These are phyloP conservation scores for Rutpela maculata DNA, from an alignment of 2,888 invertebrate species.

Conservation along the genomic window DNA sequence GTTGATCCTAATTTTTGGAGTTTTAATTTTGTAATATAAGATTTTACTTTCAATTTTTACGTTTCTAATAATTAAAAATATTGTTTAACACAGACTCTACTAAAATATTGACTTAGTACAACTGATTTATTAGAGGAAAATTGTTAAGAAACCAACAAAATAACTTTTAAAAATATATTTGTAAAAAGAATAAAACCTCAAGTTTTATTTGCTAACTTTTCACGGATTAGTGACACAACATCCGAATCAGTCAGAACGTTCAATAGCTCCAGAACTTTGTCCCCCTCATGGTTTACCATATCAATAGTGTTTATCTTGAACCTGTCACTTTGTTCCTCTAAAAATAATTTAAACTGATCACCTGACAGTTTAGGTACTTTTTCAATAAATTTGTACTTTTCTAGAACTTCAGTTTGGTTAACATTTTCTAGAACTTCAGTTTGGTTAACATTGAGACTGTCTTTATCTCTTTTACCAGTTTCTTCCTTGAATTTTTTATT, in stretches of 20 bases:
- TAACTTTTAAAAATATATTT: too few relatives aligned
- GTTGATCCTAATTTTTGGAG: too few relatives aligned
- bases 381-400: slow-evolving; percentile 52
- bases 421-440: too few relatives aligned
- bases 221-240: slow-evolving; percentile 75
- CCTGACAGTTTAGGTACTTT: slow-evolving; percentile 56
- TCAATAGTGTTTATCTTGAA: slow-evolving; percentile 46
- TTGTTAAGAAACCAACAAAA: too few relatives aligned
- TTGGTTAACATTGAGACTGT: too few relatives aligned
- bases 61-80: too few relatives aligned
- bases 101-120: too few relatives aligned
- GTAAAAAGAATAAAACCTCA: not conserved
- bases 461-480: slow-evolving; percentile 22
- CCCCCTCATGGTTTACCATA: slow-evolving; percentile 2
- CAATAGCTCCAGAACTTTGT: slow-evolving; percentile 73
- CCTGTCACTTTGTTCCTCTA: slow-evolving; percentile 61
- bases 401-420: slow-evolving; percentile 34
- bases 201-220: slow-evolving; percentile 62
- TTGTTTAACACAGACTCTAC: too few relatives aligned
- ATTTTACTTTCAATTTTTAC: too few relatives aligned
- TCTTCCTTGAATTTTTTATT: slow-evolving; percentile 20
- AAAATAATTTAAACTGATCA: slow-evolving; percentile 60
- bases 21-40: too few relatives aligned
- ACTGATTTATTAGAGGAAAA: too few relatives aligned
- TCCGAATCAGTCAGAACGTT: slow-evolving; percentile 81